phyloP scores from a whole-genome alignment of 2,113 vertebrate species.

The Crotalus viridis region DNA sequence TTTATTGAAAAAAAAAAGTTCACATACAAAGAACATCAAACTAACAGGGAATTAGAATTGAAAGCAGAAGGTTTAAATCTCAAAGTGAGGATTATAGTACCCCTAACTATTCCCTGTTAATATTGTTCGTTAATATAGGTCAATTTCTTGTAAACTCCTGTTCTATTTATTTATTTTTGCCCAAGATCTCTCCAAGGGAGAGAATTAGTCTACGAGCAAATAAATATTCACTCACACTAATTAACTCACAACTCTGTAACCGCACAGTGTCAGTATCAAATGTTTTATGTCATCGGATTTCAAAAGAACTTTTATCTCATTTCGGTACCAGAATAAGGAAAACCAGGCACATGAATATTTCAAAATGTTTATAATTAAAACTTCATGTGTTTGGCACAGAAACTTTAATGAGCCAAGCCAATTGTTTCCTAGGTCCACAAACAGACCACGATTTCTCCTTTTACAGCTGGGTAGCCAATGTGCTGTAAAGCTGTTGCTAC shows the following conservation, averaged over 20 bases:
- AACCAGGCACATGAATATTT: slow-evolving; percentile 69
- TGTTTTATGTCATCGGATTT: slow-evolving; percentile 68
- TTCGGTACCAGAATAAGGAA: slow-evolving; percentile 61
- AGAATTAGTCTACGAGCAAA: slow-evolving; percentile 49
- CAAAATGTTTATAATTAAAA: slow-evolving; percentile 72
- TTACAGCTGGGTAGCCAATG: slow-evolving; percentile 56
- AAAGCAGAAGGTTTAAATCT: background rate
- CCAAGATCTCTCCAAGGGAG: slow-evolving; percentile 16
- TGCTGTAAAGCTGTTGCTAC: slow-evolving; percentile 16
- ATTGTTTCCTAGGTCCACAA: slow-evolving; percentile 52
- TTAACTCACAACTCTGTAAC: slow-evolving; percentile 59
- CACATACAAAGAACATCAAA: background rate
- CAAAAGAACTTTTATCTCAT: slow-evolving; percentile 70
- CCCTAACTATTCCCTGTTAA: slow-evolving; percentile 15
- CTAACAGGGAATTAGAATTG: background rate
- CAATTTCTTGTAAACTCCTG: slow-evolving; percentile 19
- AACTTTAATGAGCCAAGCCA: slow-evolving; percentile 44
- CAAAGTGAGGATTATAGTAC: slow-evolving; percentile 18
- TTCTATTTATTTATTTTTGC: slow-evolving; percentile 9
- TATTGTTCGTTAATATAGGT: slow-evolving; percentile 13
- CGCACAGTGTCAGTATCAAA: slow-evolving; percentile 59
- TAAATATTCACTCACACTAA: slow-evolving; percentile 62
- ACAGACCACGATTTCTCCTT: slow-evolving; percentile 21
- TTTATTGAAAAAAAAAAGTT: background rate
- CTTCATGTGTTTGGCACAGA: slow-evolving; percentile 67